Base-by-base conservation (phyloP, 2,797 vertebrate genomes). In the Aplochiton taeniatus region DNA sequence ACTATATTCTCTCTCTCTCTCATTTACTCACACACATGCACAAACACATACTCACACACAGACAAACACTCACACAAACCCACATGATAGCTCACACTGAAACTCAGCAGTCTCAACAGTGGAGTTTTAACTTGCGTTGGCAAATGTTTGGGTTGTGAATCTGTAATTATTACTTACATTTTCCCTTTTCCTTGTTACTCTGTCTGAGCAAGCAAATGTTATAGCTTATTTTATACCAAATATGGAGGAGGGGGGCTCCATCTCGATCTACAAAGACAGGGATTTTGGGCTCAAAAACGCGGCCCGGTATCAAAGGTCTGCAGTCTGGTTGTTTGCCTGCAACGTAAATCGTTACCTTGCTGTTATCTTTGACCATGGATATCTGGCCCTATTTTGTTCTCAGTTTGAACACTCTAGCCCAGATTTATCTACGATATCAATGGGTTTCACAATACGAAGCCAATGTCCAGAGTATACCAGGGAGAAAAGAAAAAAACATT, bases 341-440 rank as follows among this genome's bases (percentile, higher is more conserved):
- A 63, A 20, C 46, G 54, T n/a, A 44, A 11, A 19, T 61, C 58
- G 45, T 73, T 52, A 16, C 44, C 66, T 61, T 70, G 51, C 18
- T 47, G 50, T 14, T 45, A 66, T 75, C 74, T 83, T 76, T 82
- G 67, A 48, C 68, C 31, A 1, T 68, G 53, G n/a, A 62, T 54
- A 31, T 65, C 65, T 50, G 55, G 46, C 45, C n/a, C 14, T 52
- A 13, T 70, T 50, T 66, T 45, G 59, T 31, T 51, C 57, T 63
- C 8, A 14, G 19, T 12, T 41, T 31, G 54, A 43, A 43, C 42
- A 59, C 50, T 46, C 16, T 43, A 45, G 31, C 44, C 20, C 64
- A 54, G 11, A 41, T 64, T 56, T 20, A 18, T 56, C 47, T n/a
- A 11, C 46, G 46, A n/a, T 4, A 31, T 55, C 51, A 57, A 45